A percentile compares a stretch with the other conserved stretches of the same genome.
Evolutionary conservation across 30 jellyfish, hydroid and myxozoan species (phyloP).

Genomic region (Aurelia aurita complex sp. Pacific): DNA sequence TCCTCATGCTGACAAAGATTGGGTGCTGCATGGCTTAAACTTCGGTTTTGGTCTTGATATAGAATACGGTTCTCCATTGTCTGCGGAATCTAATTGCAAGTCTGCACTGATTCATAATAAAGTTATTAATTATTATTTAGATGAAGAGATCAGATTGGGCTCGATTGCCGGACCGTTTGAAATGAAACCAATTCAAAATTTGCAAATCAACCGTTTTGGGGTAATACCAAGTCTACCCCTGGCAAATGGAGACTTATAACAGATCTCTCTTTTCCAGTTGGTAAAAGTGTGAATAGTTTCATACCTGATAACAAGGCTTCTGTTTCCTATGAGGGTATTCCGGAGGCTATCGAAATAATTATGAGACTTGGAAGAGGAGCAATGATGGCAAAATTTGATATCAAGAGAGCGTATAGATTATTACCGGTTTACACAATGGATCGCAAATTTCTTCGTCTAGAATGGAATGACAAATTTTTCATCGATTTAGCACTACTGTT

Average conservation of each 20-base stretch:
- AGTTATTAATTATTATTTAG: slow-evolving; percentile 33
- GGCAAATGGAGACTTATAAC: neutral
- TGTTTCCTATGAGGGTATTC: neutral
- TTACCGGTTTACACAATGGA: no score
- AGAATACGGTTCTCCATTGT: neutral
- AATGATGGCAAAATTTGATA: no score
- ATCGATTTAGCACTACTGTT: slow-evolving; percentile 50
- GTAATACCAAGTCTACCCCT: neutral
- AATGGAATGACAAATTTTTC: no score
- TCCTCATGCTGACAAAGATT: neutral
- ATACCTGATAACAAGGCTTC: neutral
- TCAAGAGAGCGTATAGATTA: no score
- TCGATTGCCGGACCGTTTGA: slow-evolving; percentile 77
- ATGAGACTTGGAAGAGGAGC: no score
- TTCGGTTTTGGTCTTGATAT: slow-evolving; percentile 5
- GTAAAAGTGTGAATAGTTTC: neutral
- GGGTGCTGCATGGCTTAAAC: neutral
- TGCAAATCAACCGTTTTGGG: slow-evolving; percentile 48
- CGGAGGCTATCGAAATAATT: neutral
- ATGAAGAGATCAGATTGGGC: slow-evolving; percentile 45
- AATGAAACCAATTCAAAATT: slow-evolving; percentile 28
- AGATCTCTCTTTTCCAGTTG: neutral
- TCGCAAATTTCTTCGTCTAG: no score
- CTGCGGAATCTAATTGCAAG: slow-evolving; percentile 52
- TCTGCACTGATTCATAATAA: slow-evolving; percentile 46